Evolutionary conservation across 2,113 vertebrate species (phyloP).

Genomic region (Gracilinanus agilis): DNA sequence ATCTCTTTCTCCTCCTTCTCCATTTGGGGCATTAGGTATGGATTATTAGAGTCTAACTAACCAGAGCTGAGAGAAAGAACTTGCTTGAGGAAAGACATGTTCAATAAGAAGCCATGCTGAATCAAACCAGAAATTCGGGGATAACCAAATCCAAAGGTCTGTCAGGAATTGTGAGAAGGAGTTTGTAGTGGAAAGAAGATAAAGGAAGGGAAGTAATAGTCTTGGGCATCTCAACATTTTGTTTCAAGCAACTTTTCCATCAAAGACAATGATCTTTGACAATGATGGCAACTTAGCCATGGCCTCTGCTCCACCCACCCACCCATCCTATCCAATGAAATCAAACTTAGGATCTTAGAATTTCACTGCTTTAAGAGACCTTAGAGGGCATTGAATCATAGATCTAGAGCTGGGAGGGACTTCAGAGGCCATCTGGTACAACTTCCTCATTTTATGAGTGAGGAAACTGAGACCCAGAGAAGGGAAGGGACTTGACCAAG

Average conservation of each 20-base stretch:
- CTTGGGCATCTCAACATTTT: too few species aligned
- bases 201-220: too few species aligned
- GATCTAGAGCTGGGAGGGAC: too few species aligned
- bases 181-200: not conserved
- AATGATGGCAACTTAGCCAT: too few species aligned
- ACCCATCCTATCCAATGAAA: too few species aligned
- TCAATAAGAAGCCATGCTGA: not conserved
- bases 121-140: not conserved
- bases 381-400: too few species aligned
- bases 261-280: too few species aligned
- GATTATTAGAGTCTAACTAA: not conserved
- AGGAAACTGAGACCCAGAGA: constrained; percentile 6
- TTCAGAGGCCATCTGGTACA: too few species aligned
- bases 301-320: too few species aligned
- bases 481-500: constrained; percentile 23
- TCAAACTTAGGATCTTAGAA: too few species aligned
- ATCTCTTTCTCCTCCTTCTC: not conserved
- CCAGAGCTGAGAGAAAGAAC: not conserved
- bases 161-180: not conserved
- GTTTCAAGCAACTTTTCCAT: too few species aligned
- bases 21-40: not conserved
- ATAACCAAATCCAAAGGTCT: not conserved
- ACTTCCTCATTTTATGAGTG: constrained; percentile 22
- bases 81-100: not conserved
- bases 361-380: too few species aligned